A percentile compares a stretch with the other conserved stretches of the same genome.
These are phyloP conservation scores for Cariama cristata DNA, from an alignment of 2,113 vertebrate species.

Conservation along the genomic window DNA sequence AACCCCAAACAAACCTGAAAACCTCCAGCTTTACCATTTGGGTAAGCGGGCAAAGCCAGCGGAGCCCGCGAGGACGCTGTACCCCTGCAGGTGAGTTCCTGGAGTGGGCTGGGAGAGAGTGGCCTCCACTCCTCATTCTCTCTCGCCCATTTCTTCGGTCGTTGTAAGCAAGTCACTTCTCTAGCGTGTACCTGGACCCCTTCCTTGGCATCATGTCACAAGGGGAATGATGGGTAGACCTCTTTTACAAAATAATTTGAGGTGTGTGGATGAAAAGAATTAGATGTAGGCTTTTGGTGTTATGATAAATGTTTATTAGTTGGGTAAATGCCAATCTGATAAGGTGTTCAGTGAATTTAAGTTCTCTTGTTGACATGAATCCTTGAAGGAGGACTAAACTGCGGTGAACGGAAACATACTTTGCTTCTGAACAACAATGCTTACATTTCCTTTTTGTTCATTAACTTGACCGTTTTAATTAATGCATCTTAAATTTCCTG, in stretches of 20 bases:
- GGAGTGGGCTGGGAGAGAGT: background rate
- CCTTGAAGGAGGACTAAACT: background rate
- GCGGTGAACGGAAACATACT: background rate
- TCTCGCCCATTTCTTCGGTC: rapidly evolving
- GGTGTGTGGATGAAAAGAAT: background rate
- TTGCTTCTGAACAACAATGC: background rate
- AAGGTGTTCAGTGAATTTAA: background rate
- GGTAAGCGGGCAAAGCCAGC: background rate
- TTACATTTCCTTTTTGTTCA: background rate
- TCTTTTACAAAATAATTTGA: background rate
- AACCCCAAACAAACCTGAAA: too few species aligned
- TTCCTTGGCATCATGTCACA: background rate
- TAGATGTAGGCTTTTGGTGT: background rate
- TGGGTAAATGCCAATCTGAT: background rate
- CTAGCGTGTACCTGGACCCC: rapidly evolving
- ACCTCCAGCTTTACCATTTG: too few species aligned
- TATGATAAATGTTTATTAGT: background rate
- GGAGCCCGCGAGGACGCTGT: background rate
- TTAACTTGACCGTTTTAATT: background rate
- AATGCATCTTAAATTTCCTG: background rate
- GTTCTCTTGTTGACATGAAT: background rate
- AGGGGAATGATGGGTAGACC: background rate
- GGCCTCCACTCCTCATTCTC: background rate
- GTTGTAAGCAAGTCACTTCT: rapidly evolving
- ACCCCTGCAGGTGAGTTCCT: rapidly evolving